A percentile compares a stretch with the other conserved stretches of the same genome.
These are phyloP conservation scores for Drosophila fuyamai DNA, from an alignment of 1,140 invertebrate species.

Conservation along the genomic window DNA sequence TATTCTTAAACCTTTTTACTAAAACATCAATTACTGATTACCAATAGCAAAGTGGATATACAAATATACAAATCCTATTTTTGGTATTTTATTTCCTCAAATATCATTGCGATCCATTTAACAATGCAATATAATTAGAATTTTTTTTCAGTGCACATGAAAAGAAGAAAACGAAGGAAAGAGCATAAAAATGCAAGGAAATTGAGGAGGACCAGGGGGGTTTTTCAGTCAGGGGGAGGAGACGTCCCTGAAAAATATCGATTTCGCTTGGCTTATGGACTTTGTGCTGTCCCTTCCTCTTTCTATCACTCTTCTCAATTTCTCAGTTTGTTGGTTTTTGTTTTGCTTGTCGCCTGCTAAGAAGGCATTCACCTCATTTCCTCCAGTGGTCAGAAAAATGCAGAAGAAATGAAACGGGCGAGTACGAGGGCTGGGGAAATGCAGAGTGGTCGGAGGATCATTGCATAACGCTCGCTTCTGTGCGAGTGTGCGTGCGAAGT, in stretches of 20 bases:
- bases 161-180: slow-evolving; percentile 20
- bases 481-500: neutral
- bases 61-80: no score
- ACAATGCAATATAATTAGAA: no score
- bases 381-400: slow-evolving; percentile 26
- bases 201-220: neutral
- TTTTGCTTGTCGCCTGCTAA: slow-evolving; percentile 59
- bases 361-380: slow-evolving; percentile 77
- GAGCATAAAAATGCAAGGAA: slow-evolving; percentile 6
- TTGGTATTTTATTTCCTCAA: no score
- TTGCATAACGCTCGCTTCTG: slow-evolving; percentile 28
- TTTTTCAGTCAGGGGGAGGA: neutral
- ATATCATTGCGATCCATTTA: no score
- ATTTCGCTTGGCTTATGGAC: slow-evolving; percentile 60
- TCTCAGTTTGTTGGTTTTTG: slow-evolving; percentile 20
- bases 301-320: slow-evolving; percentile 13
- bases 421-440: neutral
- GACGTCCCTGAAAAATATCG: slow-evolving; percentile 72
- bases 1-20: no score
- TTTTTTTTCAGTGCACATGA: slow-evolving; percentile 6
- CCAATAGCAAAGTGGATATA: no score
- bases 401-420: neutral
- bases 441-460: slow-evolving; percentile 30
- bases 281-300: slow-evolving; percentile 28
- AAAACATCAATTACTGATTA: no score